Percentiles rank a stretch among this genome's conserved stretches.
These are phyloP conservation scores for Glomeris marginata DNA, from an alignment of 2,888 invertebrate genomes.

Conservation along the genomic window DNA sequence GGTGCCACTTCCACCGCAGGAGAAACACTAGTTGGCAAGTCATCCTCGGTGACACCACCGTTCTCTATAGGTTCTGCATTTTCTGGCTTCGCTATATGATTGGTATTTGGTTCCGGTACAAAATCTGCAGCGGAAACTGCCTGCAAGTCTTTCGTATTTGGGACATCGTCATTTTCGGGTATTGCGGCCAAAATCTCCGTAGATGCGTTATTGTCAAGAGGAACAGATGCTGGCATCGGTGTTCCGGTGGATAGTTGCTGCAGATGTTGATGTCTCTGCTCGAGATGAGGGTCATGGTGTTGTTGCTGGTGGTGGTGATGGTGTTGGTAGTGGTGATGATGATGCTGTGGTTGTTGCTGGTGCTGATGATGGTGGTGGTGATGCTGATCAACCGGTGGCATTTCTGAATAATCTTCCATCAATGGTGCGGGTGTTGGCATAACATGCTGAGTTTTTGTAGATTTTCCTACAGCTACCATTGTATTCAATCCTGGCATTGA, in stretches of 20 bases:
- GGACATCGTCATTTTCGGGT: background rate
- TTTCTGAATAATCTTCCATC: too few species aligned
- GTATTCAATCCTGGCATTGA: too few species aligned
- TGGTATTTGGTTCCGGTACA: background rate
- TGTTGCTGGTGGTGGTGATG: background rate
- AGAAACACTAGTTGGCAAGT: too few species aligned
- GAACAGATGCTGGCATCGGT: background rate
- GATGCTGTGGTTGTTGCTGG: background rate
- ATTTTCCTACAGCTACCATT: too few species aligned
- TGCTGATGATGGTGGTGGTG: background rate
- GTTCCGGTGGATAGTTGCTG: background rate
- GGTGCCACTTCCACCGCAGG: background rate
- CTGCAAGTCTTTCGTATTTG: background rate
- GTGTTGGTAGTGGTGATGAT: constrained; percentile 1
- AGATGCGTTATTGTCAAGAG: background rate
- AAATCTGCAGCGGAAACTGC: background rate
- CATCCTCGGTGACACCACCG: background rate
- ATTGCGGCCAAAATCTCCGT: background rate
- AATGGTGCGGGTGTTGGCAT: too few species aligned
- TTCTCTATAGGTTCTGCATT: background rate
- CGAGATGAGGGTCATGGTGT: background rate
- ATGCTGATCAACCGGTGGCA: background rate
- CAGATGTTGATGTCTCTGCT: background rate
- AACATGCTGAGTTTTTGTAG: too few species aligned
- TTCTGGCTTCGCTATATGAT: background rate